Conservation (phyloP, 2,888 invertebrate genomes). For the Dicyrtoma fusca region DNA sequence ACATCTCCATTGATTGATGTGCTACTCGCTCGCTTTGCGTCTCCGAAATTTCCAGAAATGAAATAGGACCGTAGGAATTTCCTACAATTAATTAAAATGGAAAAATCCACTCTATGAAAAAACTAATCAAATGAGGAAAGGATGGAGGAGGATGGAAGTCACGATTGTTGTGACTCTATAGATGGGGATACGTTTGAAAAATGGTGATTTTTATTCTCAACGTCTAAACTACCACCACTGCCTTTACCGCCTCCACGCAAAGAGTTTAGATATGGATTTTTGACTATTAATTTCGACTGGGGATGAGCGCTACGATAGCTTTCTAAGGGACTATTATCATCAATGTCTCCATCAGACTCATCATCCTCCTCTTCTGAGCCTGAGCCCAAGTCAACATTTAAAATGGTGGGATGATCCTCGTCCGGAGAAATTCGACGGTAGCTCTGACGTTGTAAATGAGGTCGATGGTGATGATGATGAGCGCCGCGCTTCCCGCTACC, state of each 20-base stretch:
- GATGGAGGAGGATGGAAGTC: no score
- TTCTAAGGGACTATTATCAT: slow-evolving; percentile 9
- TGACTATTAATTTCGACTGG: not conserved
- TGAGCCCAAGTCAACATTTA: slow-evolving; percentile 26
- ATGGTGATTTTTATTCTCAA: no score
- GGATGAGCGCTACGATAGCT: slow-evolving; percentile 13
- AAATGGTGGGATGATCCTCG: slow-evolving; percentile 38
- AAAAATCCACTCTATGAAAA: no score
- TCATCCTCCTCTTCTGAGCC: slow-evolving; percentile 33
- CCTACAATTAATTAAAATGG: no score
- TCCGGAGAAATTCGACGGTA: slow-evolving; percentile 48
- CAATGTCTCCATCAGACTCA: not conserved
- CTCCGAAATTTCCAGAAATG: no score
- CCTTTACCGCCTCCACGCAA: not conserved
- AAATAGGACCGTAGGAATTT: no score
- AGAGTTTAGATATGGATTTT: slow-evolving; percentile 4
- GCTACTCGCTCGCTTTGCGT: no score
- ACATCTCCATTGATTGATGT: no score
- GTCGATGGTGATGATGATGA: slow-evolving; percentile 24
- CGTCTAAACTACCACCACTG: no score
- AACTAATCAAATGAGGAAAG: no score
- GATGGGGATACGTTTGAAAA: no score
- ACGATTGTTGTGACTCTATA: no score
- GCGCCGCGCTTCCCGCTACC: slow-evolving; percentile 15
- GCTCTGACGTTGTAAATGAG: slow-evolving; percentile 25